Percentiles rank a stretch among this genome's conserved stretches.
Evolutionary conservation across 2,888 invertebrate species (phyloP).

Genomic region (Ferrisia virgata): DNA sequence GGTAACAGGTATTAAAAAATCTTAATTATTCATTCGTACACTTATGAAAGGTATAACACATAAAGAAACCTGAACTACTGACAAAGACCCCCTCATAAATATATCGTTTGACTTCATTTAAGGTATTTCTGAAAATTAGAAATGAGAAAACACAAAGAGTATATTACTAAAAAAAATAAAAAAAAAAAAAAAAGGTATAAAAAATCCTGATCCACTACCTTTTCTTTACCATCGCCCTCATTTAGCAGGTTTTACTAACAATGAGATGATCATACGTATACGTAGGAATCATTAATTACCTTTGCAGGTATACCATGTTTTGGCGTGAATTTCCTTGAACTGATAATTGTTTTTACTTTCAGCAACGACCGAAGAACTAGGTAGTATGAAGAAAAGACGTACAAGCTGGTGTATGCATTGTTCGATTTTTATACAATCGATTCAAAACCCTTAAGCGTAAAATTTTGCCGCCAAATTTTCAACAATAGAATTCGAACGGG

Average conservation of each 20-base stretch:
- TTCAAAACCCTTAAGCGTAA: neutral
- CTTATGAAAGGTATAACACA: too few relatives aligned
- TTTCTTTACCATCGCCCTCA: neutral
- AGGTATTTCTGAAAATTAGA: too few relatives aligned
- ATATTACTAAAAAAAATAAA: too few relatives aligned
- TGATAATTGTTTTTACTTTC: neutral
- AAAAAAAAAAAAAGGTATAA: too few relatives aligned
- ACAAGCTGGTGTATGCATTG: neutral
- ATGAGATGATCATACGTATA: too few relatives aligned
- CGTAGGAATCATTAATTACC: neutral
- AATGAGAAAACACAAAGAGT: too few relatives aligned
- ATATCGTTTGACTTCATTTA: too few relatives aligned
- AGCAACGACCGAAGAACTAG: too few relatives aligned
- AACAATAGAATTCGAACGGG: neutral
- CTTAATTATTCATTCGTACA: too few relatives aligned
- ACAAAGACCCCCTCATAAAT: too few relatives aligned
- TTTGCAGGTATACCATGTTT: neutral
- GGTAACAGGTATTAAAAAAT: too few relatives aligned
- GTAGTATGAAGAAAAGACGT: neutral
- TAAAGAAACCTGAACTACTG: too few relatives aligned
- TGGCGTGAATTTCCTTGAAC: neutral
- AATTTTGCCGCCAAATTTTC: conserved; percentile 22
- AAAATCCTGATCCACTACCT: neutral
- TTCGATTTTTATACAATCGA: neutral
- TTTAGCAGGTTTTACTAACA: neutral